Percentiles rank a stretch among this genome's conserved stretches.
Conservation (phyloP, 2,113 vertebrate species). For the Capreolus pygargus region DNA sequence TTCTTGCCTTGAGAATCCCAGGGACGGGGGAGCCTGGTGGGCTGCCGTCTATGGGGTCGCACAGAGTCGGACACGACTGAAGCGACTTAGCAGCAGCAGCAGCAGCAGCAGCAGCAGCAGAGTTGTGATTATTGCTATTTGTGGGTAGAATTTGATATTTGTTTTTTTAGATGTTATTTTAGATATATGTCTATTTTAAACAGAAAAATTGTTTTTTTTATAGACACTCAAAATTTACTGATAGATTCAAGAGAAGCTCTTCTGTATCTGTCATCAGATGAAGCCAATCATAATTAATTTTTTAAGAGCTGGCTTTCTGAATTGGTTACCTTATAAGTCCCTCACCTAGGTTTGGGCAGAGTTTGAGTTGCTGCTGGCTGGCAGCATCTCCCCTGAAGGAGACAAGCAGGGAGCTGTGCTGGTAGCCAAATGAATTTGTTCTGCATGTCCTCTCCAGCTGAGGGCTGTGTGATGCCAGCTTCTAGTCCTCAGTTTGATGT, state of each 20-base stretch:
- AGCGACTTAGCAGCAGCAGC: too few species aligned
- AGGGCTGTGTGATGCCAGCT: neutral
- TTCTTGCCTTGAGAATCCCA: too few species aligned
- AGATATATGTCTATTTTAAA: neutral
- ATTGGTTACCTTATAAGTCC: neutral
- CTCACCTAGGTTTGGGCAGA: neutral
- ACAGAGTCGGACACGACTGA: too few species aligned
- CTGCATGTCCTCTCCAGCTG: neutral
- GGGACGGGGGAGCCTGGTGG: too few species aligned
- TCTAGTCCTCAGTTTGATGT: neutral
- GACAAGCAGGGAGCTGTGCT: neutral
- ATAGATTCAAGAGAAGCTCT: neutral
- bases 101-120: neutral
- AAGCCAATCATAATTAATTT: neutral
- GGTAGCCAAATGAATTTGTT: neutral
- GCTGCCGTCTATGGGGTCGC: too few species aligned
- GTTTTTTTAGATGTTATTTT: neutral
- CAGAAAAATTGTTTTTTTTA: neutral
- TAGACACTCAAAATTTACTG: neutral
- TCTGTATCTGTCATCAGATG: neutral
- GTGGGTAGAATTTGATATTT: neutral
- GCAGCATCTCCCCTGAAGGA: neutral
- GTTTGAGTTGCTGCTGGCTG: neutral
- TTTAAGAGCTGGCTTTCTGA: conserved; percentile 25
- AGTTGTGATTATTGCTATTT: neutral